A percentile compares a stretch with the other conserved stretches of the same genome.
Evolutionary conservation across 1,140 invertebrate species (phyloP).

Genomic region (Bombus consobrinus): DNA sequence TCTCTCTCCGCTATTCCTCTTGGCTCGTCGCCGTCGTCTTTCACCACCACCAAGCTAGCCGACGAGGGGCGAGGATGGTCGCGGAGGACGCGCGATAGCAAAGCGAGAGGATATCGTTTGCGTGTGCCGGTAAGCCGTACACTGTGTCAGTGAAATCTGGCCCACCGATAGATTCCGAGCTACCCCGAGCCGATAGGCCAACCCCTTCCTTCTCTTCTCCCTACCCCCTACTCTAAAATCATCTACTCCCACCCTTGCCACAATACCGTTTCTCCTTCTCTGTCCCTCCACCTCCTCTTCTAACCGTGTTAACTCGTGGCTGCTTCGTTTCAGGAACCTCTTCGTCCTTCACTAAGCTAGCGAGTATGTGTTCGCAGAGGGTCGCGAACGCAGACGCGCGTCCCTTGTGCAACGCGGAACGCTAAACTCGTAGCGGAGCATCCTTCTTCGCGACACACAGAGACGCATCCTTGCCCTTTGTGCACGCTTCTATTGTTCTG

Average conservation of each 20-base stretch:
- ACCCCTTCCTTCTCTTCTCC: background rate
- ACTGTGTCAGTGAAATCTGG: conserved; percentile 66
- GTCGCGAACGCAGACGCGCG: background rate
- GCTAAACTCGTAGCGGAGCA: conserved; percentile 20
- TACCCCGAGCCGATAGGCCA: conserved; percentile 65
- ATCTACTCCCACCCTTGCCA: background rate
- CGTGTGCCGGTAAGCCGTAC: conserved; percentile 47
- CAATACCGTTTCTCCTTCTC: background rate
- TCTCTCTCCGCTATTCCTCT: conserved; percentile 1
- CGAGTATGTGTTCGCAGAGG: conserved; percentile 20
- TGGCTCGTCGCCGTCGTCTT: conserved; percentile 30
- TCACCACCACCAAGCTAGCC: background rate
- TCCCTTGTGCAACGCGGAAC: conserved; percentile 1
- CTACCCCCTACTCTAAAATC: background rate
- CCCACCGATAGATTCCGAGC: conserved; percentile 68
- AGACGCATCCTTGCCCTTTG: conserved; percentile 42
- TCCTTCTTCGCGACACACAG: conserved; percentile 38
- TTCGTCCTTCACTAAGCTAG: background rate
- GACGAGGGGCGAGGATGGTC: background rate
- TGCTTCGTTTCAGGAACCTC: background rate
- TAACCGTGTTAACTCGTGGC: background rate
- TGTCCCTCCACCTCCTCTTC: background rate
- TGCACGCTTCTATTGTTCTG: conserved; percentile 36
- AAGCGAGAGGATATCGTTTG: conserved; percentile 47
- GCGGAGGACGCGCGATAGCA: conserved; percentile 12